A percentile compares a stretch with the other conserved stretches of the same genome.
phyloP scores from a whole-genome alignment of 2,113 vertebrate genomes.

The Cervus canadensis region DNA sequence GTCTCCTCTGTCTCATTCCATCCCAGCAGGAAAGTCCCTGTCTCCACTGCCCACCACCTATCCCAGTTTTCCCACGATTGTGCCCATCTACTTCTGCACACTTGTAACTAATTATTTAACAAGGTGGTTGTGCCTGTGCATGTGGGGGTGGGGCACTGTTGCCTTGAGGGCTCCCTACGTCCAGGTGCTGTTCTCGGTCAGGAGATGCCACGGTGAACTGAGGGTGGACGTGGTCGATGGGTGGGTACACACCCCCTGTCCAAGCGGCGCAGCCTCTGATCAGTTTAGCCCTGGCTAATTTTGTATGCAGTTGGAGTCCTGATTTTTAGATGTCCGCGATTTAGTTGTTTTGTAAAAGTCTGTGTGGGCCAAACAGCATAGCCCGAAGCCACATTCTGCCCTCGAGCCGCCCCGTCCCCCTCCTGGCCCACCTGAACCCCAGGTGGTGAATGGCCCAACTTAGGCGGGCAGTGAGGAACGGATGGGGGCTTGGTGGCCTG shows the following conservation, averaged over 20 bases:
- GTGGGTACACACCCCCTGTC: not conserved
- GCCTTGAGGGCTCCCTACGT: too few relatives aligned
- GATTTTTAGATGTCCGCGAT: not conserved
- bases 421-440: not conserved
- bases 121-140: not conserved
- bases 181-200: too few relatives aligned
- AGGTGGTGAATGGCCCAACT: not conserved
- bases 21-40: not conserved
- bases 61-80: accelerated
- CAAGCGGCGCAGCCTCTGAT: accelerated
- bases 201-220: accelerated
- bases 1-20: accelerated
- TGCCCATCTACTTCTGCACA: accelerated
- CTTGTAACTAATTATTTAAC: too few relatives aligned
- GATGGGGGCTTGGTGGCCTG: not conserved
- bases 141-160: not conserved
- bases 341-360: not conserved
- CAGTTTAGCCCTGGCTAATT: accelerated
- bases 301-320: not conserved
- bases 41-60: not conserved
- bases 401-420: accelerated
- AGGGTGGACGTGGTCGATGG: not conserved
- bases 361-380: too few relatives aligned
- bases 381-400: not conserved
- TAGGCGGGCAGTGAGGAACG: not conserved